These are phyloP conservation scores for Nebria ingens DNA, from an alignment of 1,140 invertebrate genomes.

Conservation along the genomic window DNA sequence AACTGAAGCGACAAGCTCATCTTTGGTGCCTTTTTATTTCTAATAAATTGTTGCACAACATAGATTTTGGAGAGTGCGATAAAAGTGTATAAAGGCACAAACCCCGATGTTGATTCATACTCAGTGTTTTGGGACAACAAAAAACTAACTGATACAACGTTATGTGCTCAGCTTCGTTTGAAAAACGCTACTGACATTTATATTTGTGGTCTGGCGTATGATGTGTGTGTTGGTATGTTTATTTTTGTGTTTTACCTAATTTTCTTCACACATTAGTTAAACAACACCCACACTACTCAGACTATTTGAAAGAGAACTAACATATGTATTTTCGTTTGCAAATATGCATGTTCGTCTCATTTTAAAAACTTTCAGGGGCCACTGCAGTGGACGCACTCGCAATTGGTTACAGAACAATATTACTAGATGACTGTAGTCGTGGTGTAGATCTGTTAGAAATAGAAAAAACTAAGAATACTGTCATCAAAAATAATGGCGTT, in stretches of 20 bases:
- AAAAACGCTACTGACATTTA: slow-evolving; percentile 85
- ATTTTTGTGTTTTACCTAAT: not conserved
- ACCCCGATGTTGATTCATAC: slow-evolving; percentile 92
- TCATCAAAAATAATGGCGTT: slow-evolving; percentile 63
- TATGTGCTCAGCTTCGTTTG: slow-evolving; percentile 68
- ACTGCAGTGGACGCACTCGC: slow-evolving; percentile 79
- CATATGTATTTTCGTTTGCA: no score
- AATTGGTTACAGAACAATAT: slow-evolving; percentile 78
- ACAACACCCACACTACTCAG: not conserved
- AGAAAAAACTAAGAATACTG: slow-evolving; percentile 64
- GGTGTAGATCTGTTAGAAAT: slow-evolving; percentile 80
- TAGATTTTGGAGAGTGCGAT: slow-evolving; percentile 59
- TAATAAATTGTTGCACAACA: no score
- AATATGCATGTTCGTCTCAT: not conserved
- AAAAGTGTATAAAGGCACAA: slow-evolving; percentile 87
- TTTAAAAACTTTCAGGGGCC: slow-evolving; percentile 48
- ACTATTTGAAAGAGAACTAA: no score
- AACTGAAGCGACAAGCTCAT: not conserved
- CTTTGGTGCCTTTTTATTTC: no score
- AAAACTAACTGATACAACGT: slow-evolving; percentile 74
- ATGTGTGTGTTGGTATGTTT: slow-evolving; percentile 83
- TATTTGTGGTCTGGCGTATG: slow-evolving; percentile 90
- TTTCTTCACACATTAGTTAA: no score
- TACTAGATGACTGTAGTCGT: slow-evolving; percentile 84
- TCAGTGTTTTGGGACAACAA: slow-evolving; percentile 98